These are phyloP conservation scores for Trachythela sp. DNA, from an alignment of 64 coral and sea anemone species.

Conservation along the genomic window DNA sequence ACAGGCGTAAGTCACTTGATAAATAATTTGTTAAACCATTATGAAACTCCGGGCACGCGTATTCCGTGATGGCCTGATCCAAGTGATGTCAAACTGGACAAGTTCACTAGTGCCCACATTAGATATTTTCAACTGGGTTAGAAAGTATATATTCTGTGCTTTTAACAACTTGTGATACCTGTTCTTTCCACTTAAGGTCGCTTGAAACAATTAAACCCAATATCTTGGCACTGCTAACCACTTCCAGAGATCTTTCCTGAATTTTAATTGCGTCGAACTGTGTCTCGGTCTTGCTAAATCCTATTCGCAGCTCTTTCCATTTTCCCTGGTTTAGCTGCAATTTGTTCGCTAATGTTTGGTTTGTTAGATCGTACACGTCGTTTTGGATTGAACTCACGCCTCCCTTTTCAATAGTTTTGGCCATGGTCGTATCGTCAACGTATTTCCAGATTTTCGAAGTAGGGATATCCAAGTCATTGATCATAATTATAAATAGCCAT, in stretches of 20 bases:
- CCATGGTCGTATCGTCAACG: background rate
- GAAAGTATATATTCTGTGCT: background rate
- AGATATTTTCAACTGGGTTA: conserved; percentile 24
- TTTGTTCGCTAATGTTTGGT: background rate
- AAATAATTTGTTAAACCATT: too few relatives aligned
- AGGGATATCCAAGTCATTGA: background rate
- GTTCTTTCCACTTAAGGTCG: too few relatives aligned
- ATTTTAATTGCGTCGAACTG: conserved; percentile 15
- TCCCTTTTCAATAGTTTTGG: background rate
- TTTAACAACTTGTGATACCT: conserved; percentile 26
- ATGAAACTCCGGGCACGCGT: too few relatives aligned
- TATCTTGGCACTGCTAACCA: conserved; percentile 25
- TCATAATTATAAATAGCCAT: background rate
- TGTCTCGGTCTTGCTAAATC: background rate
- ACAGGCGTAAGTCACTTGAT: too few relatives aligned
- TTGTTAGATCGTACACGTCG: background rate
- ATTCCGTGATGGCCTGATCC: too few relatives aligned
- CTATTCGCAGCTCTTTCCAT: conserved; percentile 6
- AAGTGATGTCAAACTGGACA: too few relatives aligned
- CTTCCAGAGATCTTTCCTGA: background rate
- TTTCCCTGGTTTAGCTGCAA: background rate
- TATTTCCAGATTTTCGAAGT: background rate
- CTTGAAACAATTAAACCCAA: conserved; percentile 26
- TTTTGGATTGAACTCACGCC: background rate
- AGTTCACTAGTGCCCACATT: too few relatives aligned